Evolutionary conservation across 2,113 vertebrate species (phyloP), one percentile per base, ranked within the genome.

Genomic region (Ornithorhynchus anatinus): DNA sequence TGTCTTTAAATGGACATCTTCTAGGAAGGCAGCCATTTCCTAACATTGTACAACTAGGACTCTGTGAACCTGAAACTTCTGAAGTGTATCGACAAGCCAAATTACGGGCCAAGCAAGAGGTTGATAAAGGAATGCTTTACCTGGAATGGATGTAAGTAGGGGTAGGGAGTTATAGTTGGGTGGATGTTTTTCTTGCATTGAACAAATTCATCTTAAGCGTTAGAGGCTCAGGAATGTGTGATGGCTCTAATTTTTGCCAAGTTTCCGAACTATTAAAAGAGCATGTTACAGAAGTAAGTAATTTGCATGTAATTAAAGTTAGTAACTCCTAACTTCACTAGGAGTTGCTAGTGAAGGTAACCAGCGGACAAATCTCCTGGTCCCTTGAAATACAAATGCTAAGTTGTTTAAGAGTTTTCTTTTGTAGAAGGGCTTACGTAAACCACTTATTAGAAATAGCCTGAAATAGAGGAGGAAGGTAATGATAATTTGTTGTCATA

Each of bases 1-100:
- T 99, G 72, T 98, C 96, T 77, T 92, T 96, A 79, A 98, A 95
- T 42, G 97, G 97, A 39, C 96, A 98, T 83, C 96, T 95, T 37
- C 91, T 99, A 82, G 96, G 96, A 77, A 94, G 96, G 65, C 94
- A 93, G n/a, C 97, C 96, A 0, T 96, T 96, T 82, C 96, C 97
- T 56, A 96, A 97, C 60, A 93, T 98, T 77, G 90, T 97, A 37
- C 98, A 99, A 65, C 89, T 99, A 37, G 97, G 96, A 27, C 93
- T 99, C 58, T 96, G 96, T 81, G 95, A 98, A 52, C 94, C 96
- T 0, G 91, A 90, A 67, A 69, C 79, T 63, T 98, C 98, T 2
- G 94, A 96, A 76, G 96, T 99, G 23, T 97, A 97, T 87, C 93
- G 78, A 8, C 96, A 98, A 86, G 96, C 96, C 37, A 93, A 92